These are phyloP conservation scores for Gari tellinella DNA, from an alignment of 2,888 invertebrate species.

Conservation along the genomic window DNA sequence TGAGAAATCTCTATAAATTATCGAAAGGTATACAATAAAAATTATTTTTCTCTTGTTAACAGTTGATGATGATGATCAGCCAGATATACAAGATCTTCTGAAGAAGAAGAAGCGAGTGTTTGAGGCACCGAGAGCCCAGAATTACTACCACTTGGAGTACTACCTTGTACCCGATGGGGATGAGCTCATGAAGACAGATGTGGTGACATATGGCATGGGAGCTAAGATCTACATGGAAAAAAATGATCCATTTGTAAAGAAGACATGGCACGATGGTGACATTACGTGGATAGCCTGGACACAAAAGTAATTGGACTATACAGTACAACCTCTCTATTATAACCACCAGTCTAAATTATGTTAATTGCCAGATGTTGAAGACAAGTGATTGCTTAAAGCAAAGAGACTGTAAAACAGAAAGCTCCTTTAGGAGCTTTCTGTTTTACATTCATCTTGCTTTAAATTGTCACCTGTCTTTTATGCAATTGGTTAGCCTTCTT, in stretches of 20 bases:
- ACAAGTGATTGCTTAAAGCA: too few species aligned
- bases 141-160: constrained; percentile 83
- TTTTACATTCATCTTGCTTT: too few species aligned
- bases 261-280: constrained; percentile 83
- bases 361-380: too few species aligned
- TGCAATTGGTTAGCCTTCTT: too few species aligned
- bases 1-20: too few species aligned
- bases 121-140: constrained; percentile 81
- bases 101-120: constrained; percentile 78
- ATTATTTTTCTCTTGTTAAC: constrained; percentile 9
- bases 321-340: too few species aligned
- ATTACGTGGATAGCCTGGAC: constrained; percentile 83
- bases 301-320: constrained; percentile 81
- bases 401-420: too few species aligned
- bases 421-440: too few species aligned
- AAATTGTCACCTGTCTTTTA: too few species aligned
- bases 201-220: constrained; percentile 82
- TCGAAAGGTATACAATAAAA: too few species aligned
- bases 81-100: constrained; percentile 69
- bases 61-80: constrained; percentile 73
- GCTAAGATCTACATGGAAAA: constrained; percentile 83
- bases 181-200: constrained; percentile 80
- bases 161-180: constrained; percentile 79
- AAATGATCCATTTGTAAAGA: constrained; percentile 80
- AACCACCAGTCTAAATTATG: too few species aligned